Base-by-base conservation (phyloP, 2,888 invertebrate genomes). In the Poecilobothrus nobilitatus region DNA sequence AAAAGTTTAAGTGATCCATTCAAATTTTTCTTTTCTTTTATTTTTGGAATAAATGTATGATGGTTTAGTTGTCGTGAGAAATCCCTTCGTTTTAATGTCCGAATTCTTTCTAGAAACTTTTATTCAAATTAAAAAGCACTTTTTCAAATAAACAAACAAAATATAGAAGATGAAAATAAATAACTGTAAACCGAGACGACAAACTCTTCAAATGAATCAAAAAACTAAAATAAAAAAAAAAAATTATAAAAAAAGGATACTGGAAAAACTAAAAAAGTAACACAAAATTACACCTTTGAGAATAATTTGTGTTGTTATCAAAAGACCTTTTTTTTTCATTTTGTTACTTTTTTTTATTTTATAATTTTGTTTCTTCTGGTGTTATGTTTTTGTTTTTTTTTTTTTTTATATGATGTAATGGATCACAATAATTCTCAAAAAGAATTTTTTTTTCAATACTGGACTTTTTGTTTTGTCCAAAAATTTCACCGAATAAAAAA, bases 151-250 rank as follows among this genome's bases (percentile, higher is more conserved):
- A 18, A 53, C 7, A 18, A 53, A 53, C 7, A 53, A 53, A 53
- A 41, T 41, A 18, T 18, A 53, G 5, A 53, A 53, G 9, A 37
- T 37, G 37, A 37, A 8, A 5, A 34, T 34, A 37, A 7, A 37
- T 37, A 37, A 53, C 9, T 15, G 53, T 18, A 53, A 53, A 53
- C 53, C 7, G 53, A 53, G 53, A 53, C 53, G 53, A 53, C 53
- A 53, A 53, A 53, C 53, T 53, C 53, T 53, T 53, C 53, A 53
- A 53, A 53, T 53, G 53, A 53, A 53, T 53, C 53, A 53, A 53
- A 53, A 53, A 53, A 53, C 44, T 10, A 53, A 53, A 9, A 53
- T 18, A 53, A 53, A 53, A 53, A 37, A 2, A 53, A 53, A 18
- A 53, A 53, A 53, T 18, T n/a, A 53, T 3, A 53, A 18, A 53